A percentile compares a stretch with the other conserved stretches of the same genome.
Evolutionary conservation across 37 sponge, comb jelly and placozoan species (phyloP).

Genomic region (Haliclona indistincta): DNA sequence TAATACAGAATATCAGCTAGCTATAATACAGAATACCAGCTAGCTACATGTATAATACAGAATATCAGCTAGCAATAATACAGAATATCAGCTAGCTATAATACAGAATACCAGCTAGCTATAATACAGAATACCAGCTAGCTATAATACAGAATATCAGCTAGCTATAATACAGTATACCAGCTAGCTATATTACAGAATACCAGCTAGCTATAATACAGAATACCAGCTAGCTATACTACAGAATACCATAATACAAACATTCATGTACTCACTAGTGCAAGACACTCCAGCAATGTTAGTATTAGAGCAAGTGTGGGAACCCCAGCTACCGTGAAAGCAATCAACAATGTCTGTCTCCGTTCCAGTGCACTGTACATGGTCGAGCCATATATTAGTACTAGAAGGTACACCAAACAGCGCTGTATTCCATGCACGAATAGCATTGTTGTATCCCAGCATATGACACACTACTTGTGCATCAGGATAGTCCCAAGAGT

Average conservation of each 20-base stretch:
- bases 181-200: too few species aligned
- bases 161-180: too few species aligned
- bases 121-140: too few species aligned
- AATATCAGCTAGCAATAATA: too few species aligned
- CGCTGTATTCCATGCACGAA: conserved; percentile 20
- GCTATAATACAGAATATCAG: too few species aligned
- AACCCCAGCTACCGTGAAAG: conserved; percentile 2
- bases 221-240: too few species aligned
- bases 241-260: background rate
- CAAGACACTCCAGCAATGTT: conserved; percentile 65
- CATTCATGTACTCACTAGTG: conserved; percentile 41
- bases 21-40: too few species aligned
- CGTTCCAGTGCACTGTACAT: conserved; percentile 43
- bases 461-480: conserved; percentile 51
- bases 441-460: conserved; percentile 50
- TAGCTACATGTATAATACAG: too few species aligned
- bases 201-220: too few species aligned
- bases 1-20: too few species aligned
- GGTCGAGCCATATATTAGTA: conserved; percentile 21
- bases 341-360: conserved; percentile 42
- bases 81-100: too few species aligned
- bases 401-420: conserved; percentile 33
- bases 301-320: conserved; percentile 11
- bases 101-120: too few species aligned
- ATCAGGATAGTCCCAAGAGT: conserved; percentile 1